These are phyloP conservation scores for Ellobius talpinus DNA, from an alignment of 2,113 vertebrate species.

Conservation along the genomic window DNA sequence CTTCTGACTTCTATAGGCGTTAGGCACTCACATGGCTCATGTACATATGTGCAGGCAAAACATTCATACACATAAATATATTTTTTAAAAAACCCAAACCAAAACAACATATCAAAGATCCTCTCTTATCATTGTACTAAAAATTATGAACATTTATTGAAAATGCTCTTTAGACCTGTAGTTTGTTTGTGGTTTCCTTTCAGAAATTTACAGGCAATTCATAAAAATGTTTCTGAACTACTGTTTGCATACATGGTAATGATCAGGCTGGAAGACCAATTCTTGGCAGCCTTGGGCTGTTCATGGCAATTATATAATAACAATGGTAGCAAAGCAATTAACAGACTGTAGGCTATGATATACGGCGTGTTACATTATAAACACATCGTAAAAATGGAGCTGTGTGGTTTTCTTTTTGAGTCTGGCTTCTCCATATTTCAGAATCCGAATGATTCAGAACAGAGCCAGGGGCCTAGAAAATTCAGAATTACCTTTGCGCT, in stretches of 20 bases:
- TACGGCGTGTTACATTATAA: conserved; percentile 63
- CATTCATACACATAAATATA: neutral
- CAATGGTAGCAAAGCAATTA: conserved; percentile 73
- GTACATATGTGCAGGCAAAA: neutral
- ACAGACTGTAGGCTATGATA: conserved; percentile 31
- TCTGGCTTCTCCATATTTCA: conserved; percentile 42
- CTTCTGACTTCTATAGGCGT: neutral
- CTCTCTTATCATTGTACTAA: conserved; percentile 49
- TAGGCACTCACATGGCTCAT: neutral
- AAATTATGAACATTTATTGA: conserved; percentile 6
- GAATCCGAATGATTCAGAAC: conserved; percentile 52
- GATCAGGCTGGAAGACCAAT: conserved; percentile 69
- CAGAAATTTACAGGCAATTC: conserved; percentile 66
- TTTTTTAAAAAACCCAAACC: neutral
- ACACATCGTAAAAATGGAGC: conserved; percentile 69
- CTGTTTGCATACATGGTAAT: conserved; percentile 76
- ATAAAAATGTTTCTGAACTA: conserved; percentile 76
- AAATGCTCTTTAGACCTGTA: conserved; percentile 72
- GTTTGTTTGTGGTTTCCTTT: conserved; percentile 42
- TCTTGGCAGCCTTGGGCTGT: conserved; percentile 76
- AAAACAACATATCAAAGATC: neutral
- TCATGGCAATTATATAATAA: conserved; percentile 70
- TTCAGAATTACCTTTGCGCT: conserved; percentile 63
- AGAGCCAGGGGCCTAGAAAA: neutral
- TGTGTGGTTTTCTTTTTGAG: conserved; percentile 70